phyloP scores from a whole-genome alignment of 30 jellyfish, hydroid and myxozoan genomes.

The Aurelia coerulea region DNA sequence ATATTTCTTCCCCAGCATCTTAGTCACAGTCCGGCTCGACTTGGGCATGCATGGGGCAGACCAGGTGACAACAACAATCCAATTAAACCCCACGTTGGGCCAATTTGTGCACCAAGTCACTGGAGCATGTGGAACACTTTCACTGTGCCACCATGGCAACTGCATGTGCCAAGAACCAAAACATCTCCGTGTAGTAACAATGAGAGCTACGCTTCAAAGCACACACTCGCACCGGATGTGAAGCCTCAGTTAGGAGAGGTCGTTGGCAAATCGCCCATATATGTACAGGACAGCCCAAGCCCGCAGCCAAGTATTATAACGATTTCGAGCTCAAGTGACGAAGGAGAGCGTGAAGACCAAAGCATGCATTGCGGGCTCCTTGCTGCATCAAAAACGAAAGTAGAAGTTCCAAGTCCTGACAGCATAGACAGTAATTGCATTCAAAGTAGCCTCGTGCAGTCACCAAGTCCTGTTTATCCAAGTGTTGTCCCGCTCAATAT shows the following conservation, averaged over 20 bases:
- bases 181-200: constrained; percentile 45
- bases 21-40: constrained; percentile 72
- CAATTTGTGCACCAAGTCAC: constrained; percentile 67
- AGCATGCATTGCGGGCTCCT: constrained; percentile 28
- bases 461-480: constrained; percentile 70
- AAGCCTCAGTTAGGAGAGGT: constrained; percentile 19
- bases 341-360: constrained; percentile 67
- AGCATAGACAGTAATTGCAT: not conserved
- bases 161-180: constrained; percentile 72
- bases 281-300: constrained; percentile 88
- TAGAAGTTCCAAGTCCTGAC: constrained; percentile 61
- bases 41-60: constrained; percentile 70
- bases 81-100: constrained; percentile 54
- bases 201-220: constrained; percentile 34
- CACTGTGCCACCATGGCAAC: constrained; percentile 89
- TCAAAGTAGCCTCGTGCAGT: constrained; percentile 22
- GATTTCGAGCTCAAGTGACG: constrained; percentile 95
- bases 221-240: not conserved
- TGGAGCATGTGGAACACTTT: constrained; percentile 91
- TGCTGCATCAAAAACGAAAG: constrained; percentile 42
- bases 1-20: constrained; percentile 24
- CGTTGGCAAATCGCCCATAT: constrained; percentile 74
- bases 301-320: constrained; percentile 88
- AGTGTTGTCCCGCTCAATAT: constrained; percentile 13
- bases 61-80: constrained; percentile 68